Conservation (phyloP, 2,797 vertebrate species). For the Podarcis siculus region DNA sequence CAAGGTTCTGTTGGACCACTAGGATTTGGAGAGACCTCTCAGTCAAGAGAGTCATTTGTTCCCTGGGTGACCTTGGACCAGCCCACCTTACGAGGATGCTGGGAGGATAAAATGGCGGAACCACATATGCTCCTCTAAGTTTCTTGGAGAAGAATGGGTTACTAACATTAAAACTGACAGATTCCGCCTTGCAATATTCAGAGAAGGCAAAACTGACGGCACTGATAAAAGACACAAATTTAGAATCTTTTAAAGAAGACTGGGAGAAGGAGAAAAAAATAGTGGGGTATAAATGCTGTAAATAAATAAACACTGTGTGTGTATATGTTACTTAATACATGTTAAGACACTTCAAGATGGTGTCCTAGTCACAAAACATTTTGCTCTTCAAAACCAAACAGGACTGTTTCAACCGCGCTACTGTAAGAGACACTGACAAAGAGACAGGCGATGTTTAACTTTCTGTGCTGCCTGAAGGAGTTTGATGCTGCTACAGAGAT, state of each 20-base stretch:
- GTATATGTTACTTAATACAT: no score
- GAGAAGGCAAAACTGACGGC: no score
- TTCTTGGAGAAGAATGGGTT: background rate
- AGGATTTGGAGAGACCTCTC: background rate
- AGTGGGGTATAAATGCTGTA: no score
- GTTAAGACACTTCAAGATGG: conserved; percentile 1
- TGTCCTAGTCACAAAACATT: background rate
- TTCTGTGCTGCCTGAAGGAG: background rate
- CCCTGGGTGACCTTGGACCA: background rate
- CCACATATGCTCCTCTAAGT: background rate
- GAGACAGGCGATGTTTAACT: background rate
- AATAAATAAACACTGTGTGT: no score
- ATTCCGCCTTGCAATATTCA: background rate
- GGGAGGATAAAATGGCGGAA: background rate
- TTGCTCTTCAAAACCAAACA: background rate
- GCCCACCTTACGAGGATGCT: background rate
- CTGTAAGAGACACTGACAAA: no score
- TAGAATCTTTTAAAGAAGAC: no score
- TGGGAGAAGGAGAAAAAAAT: no score
- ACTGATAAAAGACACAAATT: no score
- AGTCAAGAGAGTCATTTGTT: background rate
- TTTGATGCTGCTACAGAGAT: background rate
- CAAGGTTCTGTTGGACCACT: background rate
- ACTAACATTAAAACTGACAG: background rate
- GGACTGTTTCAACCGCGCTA: no score